These are phyloP conservation scores for Corythornis vintsioides DNA, from an alignment of 2,113 vertebrate species.

Conservation along the genomic window DNA sequence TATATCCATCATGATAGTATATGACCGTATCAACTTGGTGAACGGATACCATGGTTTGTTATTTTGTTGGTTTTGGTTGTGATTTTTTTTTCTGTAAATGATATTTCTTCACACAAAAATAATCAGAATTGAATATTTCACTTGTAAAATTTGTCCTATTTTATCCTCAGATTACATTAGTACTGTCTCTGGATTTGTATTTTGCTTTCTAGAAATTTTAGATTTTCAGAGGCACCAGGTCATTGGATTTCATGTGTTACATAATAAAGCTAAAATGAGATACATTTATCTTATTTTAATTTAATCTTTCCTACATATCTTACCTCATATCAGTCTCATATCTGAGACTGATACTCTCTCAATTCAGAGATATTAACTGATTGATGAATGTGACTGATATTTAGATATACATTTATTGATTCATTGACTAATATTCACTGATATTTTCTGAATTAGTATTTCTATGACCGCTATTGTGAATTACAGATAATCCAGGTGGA, in stretches of 20 bases:
- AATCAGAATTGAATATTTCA: not conserved
- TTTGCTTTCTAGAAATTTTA: not conserved
- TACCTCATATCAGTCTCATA: not conserved
- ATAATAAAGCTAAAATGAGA: not conserved
- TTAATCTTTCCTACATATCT: not conserved
- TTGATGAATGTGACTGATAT: not conserved
- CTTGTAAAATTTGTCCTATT: not conserved
- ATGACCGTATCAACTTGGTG: not conserved
- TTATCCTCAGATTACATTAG: not conserved
- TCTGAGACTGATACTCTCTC: not conserved
- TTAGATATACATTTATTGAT: not conserved
- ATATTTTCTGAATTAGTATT: not conserved
- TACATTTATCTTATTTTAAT: not conserved
- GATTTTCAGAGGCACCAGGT: not conserved
- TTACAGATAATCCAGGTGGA: not conserved
- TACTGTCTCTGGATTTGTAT: not conserved
- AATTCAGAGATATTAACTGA: not conserved
- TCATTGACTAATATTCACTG: not conserved
- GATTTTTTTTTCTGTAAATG: not conserved
- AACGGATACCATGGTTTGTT: not conserved
- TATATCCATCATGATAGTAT: not conserved
- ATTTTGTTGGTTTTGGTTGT: too few species aligned
- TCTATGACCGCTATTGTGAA: not conserved
- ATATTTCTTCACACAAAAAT: not conserved
- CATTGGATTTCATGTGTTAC: not conserved